Conservation (phyloP, 2,113 vertebrate genomes). For the Rafetus swinhoei region DNA sequence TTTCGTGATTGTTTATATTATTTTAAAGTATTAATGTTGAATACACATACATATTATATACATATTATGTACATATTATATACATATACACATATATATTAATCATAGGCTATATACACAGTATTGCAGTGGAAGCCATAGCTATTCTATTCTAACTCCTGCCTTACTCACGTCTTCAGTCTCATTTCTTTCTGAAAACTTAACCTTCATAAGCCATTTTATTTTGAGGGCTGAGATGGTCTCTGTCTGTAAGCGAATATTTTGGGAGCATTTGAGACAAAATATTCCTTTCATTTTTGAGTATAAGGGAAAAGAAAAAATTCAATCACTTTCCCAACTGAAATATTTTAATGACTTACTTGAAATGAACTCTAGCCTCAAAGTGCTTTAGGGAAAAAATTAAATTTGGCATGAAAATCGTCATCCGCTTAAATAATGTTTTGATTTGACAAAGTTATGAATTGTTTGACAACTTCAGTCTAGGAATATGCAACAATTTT, state of each 20-base stretch:
- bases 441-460: neutral
- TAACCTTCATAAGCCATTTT: accelerated
- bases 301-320: neutral
- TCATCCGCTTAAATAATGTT: neutral
- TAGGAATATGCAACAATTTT: neutral
- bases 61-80: neutral
- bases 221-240: neutral
- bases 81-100: neutral
- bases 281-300: neutral
- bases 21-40: neutral
- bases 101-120: neutral
- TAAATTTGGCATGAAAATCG: neutral
- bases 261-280: neutral
- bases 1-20: neutral
- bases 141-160: neutral
- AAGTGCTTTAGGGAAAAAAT: neutral
- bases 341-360: neutral
- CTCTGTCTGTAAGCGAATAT: neutral
- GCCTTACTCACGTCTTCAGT: accelerated
- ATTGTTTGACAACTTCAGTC: neutral
- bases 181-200: neutral
- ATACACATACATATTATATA: neutral
- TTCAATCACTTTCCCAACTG: neutral
- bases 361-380: neutral
- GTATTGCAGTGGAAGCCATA: neutral